Conservation (phyloP, 2,113 vertebrate species). For the Saimiri boliviensis region DNA sequence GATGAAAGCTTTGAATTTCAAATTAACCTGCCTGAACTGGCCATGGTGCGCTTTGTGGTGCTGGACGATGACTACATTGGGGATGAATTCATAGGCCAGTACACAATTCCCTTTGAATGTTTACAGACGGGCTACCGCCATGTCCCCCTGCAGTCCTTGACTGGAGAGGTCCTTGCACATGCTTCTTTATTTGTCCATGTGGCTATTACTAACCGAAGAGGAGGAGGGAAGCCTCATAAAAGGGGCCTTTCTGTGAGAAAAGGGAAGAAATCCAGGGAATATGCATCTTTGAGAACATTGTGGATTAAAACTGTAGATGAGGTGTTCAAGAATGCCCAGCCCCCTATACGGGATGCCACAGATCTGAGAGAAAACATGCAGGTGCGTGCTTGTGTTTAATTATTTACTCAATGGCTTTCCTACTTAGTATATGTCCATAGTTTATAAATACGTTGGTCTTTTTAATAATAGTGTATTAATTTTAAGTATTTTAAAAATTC, state of each 20-base stretch:
- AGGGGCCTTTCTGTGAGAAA: conserved; percentile 97
- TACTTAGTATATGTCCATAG: fast-evolving
- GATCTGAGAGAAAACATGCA: conserved; percentile 99
- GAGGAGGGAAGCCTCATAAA: conserved; percentile 98
- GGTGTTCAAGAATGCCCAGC: conserved; percentile 95
- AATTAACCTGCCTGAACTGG: conserved; percentile 96
- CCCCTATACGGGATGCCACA: conserved; percentile 94
- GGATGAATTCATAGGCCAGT: conserved; percentile 98
- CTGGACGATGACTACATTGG: conserved; percentile 98
- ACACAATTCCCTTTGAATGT: conserved; percentile 98
- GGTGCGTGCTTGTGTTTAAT: conserved; percentile 83
- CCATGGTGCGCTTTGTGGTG: conserved; percentile 98
- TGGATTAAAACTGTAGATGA: conserved; percentile 96
- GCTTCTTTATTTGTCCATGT: conserved; percentile 97
- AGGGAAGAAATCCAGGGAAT: conserved; percentile 94
- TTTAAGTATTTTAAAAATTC: not conserved
- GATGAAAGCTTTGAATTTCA: conserved; percentile 99
- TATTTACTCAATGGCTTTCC: not conserved
- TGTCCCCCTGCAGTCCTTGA: conserved; percentile 94
- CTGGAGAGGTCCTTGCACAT: conserved; percentile 93
- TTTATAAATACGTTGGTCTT: not conserved
- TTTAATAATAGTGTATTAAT: not conserved
- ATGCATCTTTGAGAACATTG: conserved; percentile 95
- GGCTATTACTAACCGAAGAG: conserved; percentile 97
- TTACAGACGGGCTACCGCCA: conserved; percentile 97